A percentile compares a stretch with the other conserved stretches of the same genome.
phyloP scores from a whole-genome alignment of 2,888 invertebrate species.

The Heterodera filipjevi region DNA sequence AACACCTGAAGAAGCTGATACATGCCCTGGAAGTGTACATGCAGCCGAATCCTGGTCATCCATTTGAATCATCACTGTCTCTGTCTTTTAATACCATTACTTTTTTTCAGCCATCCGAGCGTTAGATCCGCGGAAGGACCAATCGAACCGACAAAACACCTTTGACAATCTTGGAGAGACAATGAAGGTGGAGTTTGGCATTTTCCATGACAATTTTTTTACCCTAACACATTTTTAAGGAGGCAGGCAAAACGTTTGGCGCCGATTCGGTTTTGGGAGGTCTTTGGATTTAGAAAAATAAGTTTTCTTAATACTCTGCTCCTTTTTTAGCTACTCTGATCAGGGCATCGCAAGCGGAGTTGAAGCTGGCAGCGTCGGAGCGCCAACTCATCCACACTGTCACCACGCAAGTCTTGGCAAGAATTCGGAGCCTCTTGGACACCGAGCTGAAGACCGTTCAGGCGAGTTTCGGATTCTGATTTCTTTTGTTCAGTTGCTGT shows the following conservation, averaged over 20 bases:
- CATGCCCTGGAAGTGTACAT: conserved; percentile 81
- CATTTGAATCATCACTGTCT: background rate
- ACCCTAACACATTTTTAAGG: conserved; percentile 66
- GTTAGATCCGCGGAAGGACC: conserved; percentile 70
- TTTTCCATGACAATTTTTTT: background rate
- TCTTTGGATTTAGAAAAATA: background rate
- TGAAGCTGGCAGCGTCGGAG: conserved; percentile 82
- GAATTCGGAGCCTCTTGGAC: conserved; percentile 68
- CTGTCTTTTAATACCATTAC: background rate
- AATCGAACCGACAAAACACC: conserved; percentile 73
- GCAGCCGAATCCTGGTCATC: conserved; percentile 84
- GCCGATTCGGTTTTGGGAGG: conserved; percentile 74
- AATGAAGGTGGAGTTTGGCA: conserved; percentile 70
- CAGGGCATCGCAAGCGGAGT: conserved; percentile 84
- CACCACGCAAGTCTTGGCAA: conserved; percentile 72
- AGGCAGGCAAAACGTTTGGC: conserved; percentile 70
- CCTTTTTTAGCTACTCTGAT: conserved; percentile 75
- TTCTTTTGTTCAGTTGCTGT: background rate
- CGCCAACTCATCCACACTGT: conserved; percentile 71
- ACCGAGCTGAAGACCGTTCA: conserved; percentile 66
- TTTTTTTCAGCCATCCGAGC: conserved; percentile 67
- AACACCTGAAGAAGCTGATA: conserved; percentile 83
- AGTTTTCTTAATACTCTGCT: conserved; percentile 68
- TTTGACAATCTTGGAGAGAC: conserved; percentile 82
- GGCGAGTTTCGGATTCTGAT: background rate